Evolutionary conservation across 2,888 invertebrate species (phyloP).

Genomic region (Drosophila histrio): DNA sequence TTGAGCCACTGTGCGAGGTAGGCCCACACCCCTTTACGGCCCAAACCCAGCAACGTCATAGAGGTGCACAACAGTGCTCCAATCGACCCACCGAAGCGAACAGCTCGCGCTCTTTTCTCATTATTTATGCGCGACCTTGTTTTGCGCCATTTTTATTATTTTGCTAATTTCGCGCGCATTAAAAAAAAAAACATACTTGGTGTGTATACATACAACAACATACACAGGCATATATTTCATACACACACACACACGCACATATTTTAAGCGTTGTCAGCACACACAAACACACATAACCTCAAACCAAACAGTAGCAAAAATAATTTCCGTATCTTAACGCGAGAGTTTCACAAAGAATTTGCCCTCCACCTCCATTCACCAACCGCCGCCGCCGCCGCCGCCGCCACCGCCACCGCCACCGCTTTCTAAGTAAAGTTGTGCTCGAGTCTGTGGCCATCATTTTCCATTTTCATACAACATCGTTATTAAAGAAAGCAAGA

Average conservation of each 20-base stretch:
- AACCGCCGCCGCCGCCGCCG: no score
- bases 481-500: not conserved
- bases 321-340: conserved; percentile 33
- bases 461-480: conserved; percentile 12
- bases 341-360: conserved; percentile 20
- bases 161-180: conserved; percentile 76
- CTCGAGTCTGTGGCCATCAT: conserved; percentile 20
- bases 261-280: conserved; percentile 34
- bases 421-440: not conserved
- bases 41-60: conserved; percentile 56
- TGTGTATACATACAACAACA: conserved; percentile 16
- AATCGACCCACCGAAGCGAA: conserved; percentile 71
- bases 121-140: conserved; percentile 78
- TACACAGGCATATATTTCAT: conserved; percentile 36
- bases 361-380: not conserved
- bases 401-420: not conserved
- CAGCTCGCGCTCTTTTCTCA: conserved; percentile 71
- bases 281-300: conserved; percentile 7
- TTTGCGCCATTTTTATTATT: conserved; percentile 79
- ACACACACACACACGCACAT: conserved; percentile 20
- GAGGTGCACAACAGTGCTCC: conserved; percentile 65
- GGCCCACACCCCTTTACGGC: no score
- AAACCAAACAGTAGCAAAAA: conserved; percentile 25
- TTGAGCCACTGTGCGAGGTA: no score
- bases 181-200: conserved; percentile 44